These are phyloP conservation scores for Ceramica pisi DNA, from an alignment of 2,888 invertebrate genomes.

Conservation along the genomic window DNA sequence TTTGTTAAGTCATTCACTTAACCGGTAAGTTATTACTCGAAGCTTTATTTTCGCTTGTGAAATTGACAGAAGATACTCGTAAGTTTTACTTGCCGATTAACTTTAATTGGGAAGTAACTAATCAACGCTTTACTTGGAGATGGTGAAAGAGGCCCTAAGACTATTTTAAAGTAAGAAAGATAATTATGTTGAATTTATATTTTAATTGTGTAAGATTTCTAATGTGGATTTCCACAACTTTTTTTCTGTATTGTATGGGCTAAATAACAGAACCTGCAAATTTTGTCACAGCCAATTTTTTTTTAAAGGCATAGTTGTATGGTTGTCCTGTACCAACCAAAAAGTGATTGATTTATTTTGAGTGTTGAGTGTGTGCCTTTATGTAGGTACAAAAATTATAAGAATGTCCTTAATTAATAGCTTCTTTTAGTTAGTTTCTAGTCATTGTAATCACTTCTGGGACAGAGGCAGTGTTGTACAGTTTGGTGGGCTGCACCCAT, in stretches of 20 bases:
- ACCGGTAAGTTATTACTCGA: too few relatives aligned
- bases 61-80: too few relatives aligned
- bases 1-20: too few relatives aligned
- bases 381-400: neutral
- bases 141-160: too few relatives aligned
- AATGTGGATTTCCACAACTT: neutral
- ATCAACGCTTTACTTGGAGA: too few relatives aligned
- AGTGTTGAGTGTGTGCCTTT: neutral
- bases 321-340: neutral
- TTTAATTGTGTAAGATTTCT: constrained; percentile 5
- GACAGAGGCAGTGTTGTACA: neutral
- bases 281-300: neutral
- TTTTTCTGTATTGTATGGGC: neutral
- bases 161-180: constrained; percentile 20
- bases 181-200: constrained; percentile 23
- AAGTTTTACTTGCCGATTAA: too few relatives aligned
- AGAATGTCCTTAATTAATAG: neutral
- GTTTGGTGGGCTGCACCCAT: neutral
- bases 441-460: constrained; percentile 14
- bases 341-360: neutral
- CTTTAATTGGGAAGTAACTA: too few relatives aligned
- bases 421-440: constrained; percentile 35
- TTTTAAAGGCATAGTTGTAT: neutral
- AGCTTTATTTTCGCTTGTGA: too few relatives aligned
- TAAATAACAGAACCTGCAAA: neutral